These are phyloP conservation scores for Axis porcinus DNA, from an alignment of 2,113 vertebrate species.

Conservation along the genomic window DNA sequence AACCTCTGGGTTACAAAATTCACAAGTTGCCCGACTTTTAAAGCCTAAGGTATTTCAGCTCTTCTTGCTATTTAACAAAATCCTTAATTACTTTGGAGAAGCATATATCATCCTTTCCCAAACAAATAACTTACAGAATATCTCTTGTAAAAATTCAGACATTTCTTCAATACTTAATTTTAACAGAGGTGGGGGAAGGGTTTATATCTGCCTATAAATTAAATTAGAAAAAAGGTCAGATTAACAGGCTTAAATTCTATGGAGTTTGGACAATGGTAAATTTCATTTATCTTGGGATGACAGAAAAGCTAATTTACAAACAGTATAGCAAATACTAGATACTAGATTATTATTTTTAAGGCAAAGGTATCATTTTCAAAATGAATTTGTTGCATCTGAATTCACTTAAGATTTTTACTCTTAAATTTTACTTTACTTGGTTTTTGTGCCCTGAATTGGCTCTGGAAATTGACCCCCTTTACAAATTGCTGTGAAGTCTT, in stretches of 20 bases:
- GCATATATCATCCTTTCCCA: not conserved
- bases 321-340: not conserved
- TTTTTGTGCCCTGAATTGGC: not conserved
- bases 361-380: conserved; percentile 27
- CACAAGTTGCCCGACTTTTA: not conserved
- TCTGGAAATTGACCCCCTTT: not conserved
- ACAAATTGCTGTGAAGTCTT: not conserved
- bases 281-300: not conserved
- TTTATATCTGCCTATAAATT: not conserved
- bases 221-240: not conserved
- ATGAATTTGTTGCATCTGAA: not conserved
- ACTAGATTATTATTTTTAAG: not conserved
- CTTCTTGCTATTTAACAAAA: not conserved
- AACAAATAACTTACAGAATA: not conserved
- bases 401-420: not conserved
- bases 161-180: conserved; percentile 17
- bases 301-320: not conserved
- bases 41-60: not conserved
- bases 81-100: not conserved
- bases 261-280: not conserved
- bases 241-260: not conserved
- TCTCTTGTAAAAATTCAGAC: conserved; percentile 13
- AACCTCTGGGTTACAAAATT: too few species aligned
- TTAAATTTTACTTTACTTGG: not conserved
- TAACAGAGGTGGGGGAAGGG: not conserved